phyloP scores from a whole-genome alignment of 1,140 invertebrate genomes.

The Scaptodrosophila lebanonensis region DNA sequence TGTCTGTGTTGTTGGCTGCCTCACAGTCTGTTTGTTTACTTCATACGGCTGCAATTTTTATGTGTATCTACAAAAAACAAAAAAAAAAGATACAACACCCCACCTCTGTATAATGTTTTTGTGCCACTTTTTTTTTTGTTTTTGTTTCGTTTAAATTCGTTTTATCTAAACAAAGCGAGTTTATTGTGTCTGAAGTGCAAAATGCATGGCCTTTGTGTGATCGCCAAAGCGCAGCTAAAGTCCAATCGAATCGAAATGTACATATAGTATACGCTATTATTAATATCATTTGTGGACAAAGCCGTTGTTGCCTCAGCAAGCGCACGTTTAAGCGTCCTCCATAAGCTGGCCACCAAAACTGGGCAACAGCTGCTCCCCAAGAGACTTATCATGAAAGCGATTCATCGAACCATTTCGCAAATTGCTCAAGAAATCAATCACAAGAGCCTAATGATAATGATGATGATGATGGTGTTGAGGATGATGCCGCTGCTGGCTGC shows the following conservation, averaged over 20 bases:
- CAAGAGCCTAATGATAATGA: no score
- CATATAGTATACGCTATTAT: conserved; percentile 26
- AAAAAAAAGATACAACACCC: background rate
- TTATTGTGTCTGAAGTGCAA: conserved; percentile 8
- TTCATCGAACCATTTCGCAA: no score
- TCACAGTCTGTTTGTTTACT: conserved; percentile 41
- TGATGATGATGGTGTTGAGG: no score
- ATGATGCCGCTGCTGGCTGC: no score
- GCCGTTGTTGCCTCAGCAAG: conserved; percentile 61
- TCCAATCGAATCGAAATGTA: conserved; percentile 17
- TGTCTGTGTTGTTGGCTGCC: conserved; percentile 36
- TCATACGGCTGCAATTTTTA: conserved; percentile 21
- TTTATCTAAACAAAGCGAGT: conserved; percentile 19
- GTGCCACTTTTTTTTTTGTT: conserved; percentile 6
- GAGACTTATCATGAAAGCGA: no score
- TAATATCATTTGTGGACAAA: no score
- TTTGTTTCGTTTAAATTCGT: conserved; percentile 1
- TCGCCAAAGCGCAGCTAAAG: background rate
- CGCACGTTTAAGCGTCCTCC: conserved; percentile 55
- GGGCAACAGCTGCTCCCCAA: no score
- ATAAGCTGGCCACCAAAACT: no score
- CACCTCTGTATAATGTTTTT: conserved; percentile 9
- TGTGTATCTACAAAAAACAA: background rate
- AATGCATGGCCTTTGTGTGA: conserved; percentile 9
- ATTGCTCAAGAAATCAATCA: no score